A percentile compares a stretch with the other conserved stretches of the same genome.
phyloP scores from a whole-genome alignment of 2,888 invertebrate species.

The Iphiclides podalirius region DNA sequence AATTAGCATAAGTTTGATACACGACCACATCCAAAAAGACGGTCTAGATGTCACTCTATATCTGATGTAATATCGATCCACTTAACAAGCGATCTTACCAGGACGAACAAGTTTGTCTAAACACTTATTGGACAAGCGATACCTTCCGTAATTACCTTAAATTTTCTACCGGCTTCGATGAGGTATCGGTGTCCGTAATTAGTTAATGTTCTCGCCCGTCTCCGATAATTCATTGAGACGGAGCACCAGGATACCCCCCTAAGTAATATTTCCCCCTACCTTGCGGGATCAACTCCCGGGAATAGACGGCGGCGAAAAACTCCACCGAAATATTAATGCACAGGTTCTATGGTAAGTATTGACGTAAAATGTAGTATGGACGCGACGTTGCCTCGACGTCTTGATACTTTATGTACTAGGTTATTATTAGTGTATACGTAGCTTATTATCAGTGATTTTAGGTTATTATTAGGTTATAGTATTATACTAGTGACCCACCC shows the following conservation, averaged over 20 bases:
- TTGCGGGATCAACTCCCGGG: slow-evolving; percentile 52
- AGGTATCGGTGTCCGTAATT: slow-evolving; percentile 74
- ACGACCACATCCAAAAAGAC: too few species aligned
- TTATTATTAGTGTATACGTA: too few species aligned
- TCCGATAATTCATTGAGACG: slow-evolving; percentile 78
- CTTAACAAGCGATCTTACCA: too few species aligned
- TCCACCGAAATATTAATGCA: slow-evolving; percentile 79
- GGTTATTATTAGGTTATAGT: too few species aligned
- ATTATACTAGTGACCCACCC: too few species aligned
- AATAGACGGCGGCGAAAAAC: slow-evolving; percentile 76
- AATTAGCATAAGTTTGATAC: too few species aligned
- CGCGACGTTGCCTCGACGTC: slow-evolving; percentile 22
- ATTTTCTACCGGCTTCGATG: slow-evolving; percentile 32
- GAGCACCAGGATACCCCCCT: slow-evolving; percentile 54
- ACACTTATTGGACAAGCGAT: slow-evolving; percentile 3
- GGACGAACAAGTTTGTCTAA: too few species aligned
- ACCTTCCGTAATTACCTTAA: slow-evolving; percentile 25
- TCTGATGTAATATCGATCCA: too few species aligned
- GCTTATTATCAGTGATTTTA: too few species aligned
- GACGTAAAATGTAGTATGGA: slow-evolving; percentile 43
- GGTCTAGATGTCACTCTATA: too few species aligned
- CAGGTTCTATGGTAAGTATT: slow-evolving; percentile 67
- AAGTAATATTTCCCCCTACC: slow-evolving; percentile 40
- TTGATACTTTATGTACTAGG: slow-evolving; percentile 51
- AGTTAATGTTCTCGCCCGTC: slow-evolving; percentile 77